Evolutionary conservation across 2,113 vertebrate genomes (phyloP).

Genomic region (Naja naja): DNA sequence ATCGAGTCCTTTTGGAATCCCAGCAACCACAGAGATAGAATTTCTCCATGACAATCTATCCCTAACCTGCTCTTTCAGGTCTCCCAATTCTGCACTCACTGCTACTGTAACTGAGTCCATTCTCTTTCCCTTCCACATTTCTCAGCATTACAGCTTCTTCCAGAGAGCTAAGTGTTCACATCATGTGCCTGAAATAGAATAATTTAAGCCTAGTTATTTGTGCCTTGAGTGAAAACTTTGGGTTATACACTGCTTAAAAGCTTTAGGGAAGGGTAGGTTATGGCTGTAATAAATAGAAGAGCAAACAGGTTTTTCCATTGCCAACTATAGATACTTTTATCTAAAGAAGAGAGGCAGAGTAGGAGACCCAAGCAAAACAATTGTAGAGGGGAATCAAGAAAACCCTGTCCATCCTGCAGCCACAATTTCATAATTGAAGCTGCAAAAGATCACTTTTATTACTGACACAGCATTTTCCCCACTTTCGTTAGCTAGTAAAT

Average conservation of each 20-base stretch:
- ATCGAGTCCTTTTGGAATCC: not conserved
- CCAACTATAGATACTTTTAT: not conserved
- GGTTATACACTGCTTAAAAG: not conserved
- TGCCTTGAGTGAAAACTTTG: not conserved
- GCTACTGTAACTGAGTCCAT: not conserved
- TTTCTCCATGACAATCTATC: not conserved
- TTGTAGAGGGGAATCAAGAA: not conserved
- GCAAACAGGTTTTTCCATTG: not conserved
- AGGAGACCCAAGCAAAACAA: not conserved
- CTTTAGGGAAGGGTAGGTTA: not conserved
- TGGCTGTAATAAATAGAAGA: not conserved
- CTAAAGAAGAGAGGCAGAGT: not conserved
- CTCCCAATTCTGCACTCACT: not conserved
- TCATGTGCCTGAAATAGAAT: not conserved
- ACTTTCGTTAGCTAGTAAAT: conserved; percentile 23
- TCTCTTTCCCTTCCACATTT: not conserved
- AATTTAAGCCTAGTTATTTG: not conserved
- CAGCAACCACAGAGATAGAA: not conserved
- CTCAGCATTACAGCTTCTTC: not conserved
- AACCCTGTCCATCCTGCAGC: not conserved
- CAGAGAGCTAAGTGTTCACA: not conserved
- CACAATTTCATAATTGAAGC: not conserved
- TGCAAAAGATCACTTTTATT: not conserved
- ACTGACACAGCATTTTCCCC: not conserved
- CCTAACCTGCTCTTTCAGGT: not conserved